Percentiles rank a stretch among this genome's conserved stretches.
phyloP scores from a whole-genome alignment of 2,797 vertebrate species.

The Paratrypauchen microcephalus region DNA sequence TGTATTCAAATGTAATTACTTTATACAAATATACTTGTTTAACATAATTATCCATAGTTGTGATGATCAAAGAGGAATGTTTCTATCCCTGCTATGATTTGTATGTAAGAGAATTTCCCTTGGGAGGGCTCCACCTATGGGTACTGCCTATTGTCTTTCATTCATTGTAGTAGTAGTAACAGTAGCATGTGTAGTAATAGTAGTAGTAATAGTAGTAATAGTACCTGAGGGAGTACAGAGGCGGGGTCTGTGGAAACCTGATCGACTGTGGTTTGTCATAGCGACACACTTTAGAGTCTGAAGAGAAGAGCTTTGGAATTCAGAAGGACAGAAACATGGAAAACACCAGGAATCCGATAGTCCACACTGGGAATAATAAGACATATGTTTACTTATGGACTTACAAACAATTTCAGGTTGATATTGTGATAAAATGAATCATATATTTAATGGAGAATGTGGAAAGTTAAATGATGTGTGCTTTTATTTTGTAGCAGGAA shows the following conservation, averaged over 20 bases:
- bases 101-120: neutral
- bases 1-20: too few relatives aligned
- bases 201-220: neutral
- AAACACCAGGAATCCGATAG: constrained; percentile 8
- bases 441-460: too few relatives aligned
- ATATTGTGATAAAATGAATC: too few relatives aligned
- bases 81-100: neutral
- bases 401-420: constrained; percentile 72
- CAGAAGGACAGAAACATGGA: constrained; percentile 35
- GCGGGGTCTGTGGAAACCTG: constrained; percentile 15
- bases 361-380: constrained; percentile 46
- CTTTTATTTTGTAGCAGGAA: constrained; percentile 70
- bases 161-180: neutral
- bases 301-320: neutral
- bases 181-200: neutral
- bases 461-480: too few relatives aligned
- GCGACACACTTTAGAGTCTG: neutral
- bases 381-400: constrained; percentile 77
- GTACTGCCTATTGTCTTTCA: constrained; percentile 24
- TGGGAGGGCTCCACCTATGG: neutral
- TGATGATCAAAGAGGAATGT: neutral
- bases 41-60: too few relatives aligned
- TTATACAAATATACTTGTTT: too few relatives aligned
- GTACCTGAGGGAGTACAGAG: neutral
- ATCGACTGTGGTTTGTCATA: constrained; percentile 15